phyloP scores from a whole-genome alignment of 1,140 invertebrate species.

The Battus philenor region DNA sequence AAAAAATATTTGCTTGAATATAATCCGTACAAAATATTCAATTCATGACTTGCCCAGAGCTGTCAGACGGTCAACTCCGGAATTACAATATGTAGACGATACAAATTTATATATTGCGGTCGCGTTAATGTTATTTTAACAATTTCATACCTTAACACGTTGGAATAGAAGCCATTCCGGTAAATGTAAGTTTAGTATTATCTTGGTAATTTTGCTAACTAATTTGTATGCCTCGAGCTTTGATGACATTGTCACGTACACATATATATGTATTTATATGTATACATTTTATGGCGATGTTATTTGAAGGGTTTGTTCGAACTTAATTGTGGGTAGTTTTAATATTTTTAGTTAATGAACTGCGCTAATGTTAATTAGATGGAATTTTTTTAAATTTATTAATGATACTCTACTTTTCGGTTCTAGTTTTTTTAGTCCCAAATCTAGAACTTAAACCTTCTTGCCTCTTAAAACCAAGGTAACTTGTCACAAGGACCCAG shows the following conservation, averaged over 20 bases:
- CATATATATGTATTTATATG: constrained; percentile 27
- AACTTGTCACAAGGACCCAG: too few species aligned
- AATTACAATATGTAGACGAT: constrained; percentile 28
- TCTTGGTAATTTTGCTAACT: constrained; percentile 21
- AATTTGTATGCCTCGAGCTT: constrained; percentile 38
- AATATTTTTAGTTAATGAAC: too few species aligned
- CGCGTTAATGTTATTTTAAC: background rate
- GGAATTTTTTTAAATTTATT: too few species aligned
- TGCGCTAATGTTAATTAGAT: too few species aligned
- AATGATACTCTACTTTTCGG: too few species aligned
- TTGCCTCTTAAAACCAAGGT: too few species aligned
- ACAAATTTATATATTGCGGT: constrained; percentile 14
- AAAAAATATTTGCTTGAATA: constrained; percentile 10
- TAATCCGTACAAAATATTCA: constrained; percentile 24
- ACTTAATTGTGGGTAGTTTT: background rate
- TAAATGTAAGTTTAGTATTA: constrained; percentile 17
- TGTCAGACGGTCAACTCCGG: constrained; percentile 19
- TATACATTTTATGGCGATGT: constrained; percentile 18
- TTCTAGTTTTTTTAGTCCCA: too few species aligned
- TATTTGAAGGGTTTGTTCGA: constrained; percentile 3
- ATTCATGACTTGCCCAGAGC: constrained; percentile 19
- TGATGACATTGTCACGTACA: constrained; percentile 47
- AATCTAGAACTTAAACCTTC: too few species aligned
- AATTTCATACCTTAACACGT: constrained; percentile 18
- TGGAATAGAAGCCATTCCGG: constrained; percentile 22